Percentiles rank a stretch among this genome's conserved stretches.
Evolutionary conservation across 2,113 vertebrate genomes (phyloP).

Genomic region (Leucosticte australis): DNA sequence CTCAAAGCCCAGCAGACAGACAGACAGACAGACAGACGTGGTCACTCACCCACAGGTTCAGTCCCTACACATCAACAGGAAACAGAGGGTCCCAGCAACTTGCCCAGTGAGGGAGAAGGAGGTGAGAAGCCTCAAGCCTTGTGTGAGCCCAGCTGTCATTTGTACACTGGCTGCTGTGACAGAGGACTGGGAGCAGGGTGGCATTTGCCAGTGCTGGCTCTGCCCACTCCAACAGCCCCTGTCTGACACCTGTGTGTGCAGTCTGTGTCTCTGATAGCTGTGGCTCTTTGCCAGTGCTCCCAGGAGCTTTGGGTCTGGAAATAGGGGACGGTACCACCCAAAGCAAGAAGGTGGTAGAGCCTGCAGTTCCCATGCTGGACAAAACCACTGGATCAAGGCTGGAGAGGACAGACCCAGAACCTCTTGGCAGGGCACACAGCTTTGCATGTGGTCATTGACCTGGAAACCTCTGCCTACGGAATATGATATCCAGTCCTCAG

Average conservation of each 20-base stretch:
- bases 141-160: not conserved
- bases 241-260: fast-evolving
- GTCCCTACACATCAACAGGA: not conserved
- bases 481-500: not conserved
- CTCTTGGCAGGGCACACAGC: fast-evolving
- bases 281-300: not conserved
- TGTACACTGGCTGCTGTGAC: not conserved
- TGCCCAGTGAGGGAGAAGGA: not conserved
- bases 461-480: not conserved
- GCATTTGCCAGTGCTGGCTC: not conserved
- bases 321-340: not conserved
- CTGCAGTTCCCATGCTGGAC: not conserved
- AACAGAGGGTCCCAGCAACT: not conserved
- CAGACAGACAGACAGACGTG: fast-evolving
- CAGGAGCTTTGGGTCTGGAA: not conserved
- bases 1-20: not conserved
- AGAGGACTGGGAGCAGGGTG: not conserved
- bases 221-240: fast-evolving
- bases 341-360: not conserved
- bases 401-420: fast-evolving
- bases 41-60: fast-evolving
- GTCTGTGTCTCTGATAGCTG: not conserved
- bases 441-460: not conserved
- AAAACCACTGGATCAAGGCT: not conserved
- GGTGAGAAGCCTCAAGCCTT: not conserved